phyloP scores from a whole-genome alignment of 1,140 invertebrate genomes.

The Ips typographus region DNA sequence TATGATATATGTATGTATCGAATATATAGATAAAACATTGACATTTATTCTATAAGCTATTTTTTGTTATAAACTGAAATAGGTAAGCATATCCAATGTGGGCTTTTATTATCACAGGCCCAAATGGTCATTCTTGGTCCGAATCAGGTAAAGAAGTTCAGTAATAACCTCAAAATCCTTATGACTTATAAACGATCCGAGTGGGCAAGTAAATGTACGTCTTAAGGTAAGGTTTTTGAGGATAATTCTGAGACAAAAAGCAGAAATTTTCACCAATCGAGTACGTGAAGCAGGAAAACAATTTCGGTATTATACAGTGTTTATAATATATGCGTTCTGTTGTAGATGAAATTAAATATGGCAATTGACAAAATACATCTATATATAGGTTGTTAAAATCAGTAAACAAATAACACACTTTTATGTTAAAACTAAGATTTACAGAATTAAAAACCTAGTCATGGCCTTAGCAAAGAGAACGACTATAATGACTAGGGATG shows the following conservation, averaged over 20 bases:
- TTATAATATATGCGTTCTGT: conserved; percentile 7
- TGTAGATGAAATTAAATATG: conserved; percentile 24
- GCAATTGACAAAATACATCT: conserved; percentile 34
- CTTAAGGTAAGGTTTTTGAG: conserved; percentile 1
- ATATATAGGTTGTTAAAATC: conserved; percentile 24
- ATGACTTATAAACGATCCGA: background rate
- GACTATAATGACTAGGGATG: conserved; percentile 52
- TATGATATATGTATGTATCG: conserved; percentile 45
- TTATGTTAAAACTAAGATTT: conserved; percentile 43
- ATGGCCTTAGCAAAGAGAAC: conserved; percentile 46
- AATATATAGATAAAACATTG: conserved; percentile 48
- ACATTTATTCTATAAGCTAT: conserved; percentile 48
- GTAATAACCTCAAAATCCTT: conserved; percentile 10
- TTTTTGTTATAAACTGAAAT: conserved; percentile 32
- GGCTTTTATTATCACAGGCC: conserved; percentile 38
- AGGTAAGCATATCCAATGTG: conserved; percentile 33
- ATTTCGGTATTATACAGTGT: conserved; percentile 4
- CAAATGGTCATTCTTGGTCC: conserved; percentile 36
- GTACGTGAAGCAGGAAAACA: conserved; percentile 17
- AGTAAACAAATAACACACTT: conserved; percentile 45
- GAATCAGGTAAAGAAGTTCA: conserved; percentile 36
- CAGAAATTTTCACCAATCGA: conserved; percentile 1
- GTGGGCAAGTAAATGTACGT: too few relatives aligned
- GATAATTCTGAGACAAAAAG: background rate
- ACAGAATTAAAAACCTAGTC: conserved; percentile 48